Evolutionary conservation across 2,797 vertebrate species (phyloP).

Genomic region (Anguilla megastoma): DNA sequence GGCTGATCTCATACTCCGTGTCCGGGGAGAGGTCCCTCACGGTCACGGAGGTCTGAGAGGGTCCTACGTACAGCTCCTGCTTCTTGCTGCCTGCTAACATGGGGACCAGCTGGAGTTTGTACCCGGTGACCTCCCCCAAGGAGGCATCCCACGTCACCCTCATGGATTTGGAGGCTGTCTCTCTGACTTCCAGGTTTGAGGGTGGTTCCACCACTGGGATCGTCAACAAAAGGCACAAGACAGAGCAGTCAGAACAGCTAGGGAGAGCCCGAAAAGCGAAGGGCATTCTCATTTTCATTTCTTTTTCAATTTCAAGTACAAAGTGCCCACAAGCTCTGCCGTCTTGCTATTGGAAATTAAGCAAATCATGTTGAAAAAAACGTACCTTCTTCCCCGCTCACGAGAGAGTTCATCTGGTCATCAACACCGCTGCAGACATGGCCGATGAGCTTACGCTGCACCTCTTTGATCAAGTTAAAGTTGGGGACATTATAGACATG

Average conservation of each 20-base stretch:
- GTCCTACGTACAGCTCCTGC: constrained; percentile 81
- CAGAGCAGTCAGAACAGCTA: neutral
- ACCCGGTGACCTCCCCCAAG: constrained; percentile 80
- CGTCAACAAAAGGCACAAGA: constrained; percentile 34
- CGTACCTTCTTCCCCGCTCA: constrained; percentile 92
- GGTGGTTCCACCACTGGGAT: constrained; percentile 84
- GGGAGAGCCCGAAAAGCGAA: neutral
- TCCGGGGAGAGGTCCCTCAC: constrained; percentile 86
- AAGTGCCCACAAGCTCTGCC: neutral
- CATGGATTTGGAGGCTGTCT: constrained; percentile 87
- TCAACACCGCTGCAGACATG: constrained; percentile 87
- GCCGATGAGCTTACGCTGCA: constrained; percentile 82
- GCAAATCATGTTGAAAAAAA: neutral
- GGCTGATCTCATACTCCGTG: constrained; percentile 85
- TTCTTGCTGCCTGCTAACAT: constrained; percentile 79
- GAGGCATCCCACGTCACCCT: constrained; percentile 84
- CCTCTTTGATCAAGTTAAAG: constrained; percentile 79
- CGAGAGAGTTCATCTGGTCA: constrained; percentile 82
- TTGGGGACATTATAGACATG: constrained; percentile 82
- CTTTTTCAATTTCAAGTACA: neutral
- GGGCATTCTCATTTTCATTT: neutral
- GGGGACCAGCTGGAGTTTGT: constrained; percentile 85
- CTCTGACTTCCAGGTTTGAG: constrained; percentile 82
- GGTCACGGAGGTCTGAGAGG: constrained; percentile 75
- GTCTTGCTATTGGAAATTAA: neutral